Evolutionary conservation across 2,888 invertebrate genomes (phyloP), one percentile per base, ranked within the genome.

Genomic region (Diarsia rubi): DNA sequence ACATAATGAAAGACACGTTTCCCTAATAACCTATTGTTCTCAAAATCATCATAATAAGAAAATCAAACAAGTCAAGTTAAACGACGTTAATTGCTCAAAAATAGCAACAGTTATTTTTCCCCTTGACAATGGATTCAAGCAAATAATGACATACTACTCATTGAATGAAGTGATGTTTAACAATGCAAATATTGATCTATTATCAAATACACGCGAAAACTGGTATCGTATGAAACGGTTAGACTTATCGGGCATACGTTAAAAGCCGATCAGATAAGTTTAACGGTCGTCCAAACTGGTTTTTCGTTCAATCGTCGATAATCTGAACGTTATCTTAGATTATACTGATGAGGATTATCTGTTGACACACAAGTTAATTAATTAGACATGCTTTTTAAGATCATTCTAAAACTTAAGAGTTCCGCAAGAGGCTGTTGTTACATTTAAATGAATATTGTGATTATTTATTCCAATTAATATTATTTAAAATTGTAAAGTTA

Each of bases 271-370:
- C 89, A 88, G 86, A 92, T 91, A 87, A 89, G 89, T 91, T 94
- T 94, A 95, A 95, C 95, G 95, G 95, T 93, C 91, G 81, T 69
- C 69, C 66, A 68, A 90, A 94, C 94, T 89, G 91, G 95, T 95
- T 92, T 83, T 73, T 73, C 67, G 74, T 75, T 85, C 86, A 90
- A 91, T 91, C 91, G 62, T 63, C 60, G 45, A 89, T 75, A 78
- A 83, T 81, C 63, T 69, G 60, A 67, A 68, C 65, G 65, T 69
- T 69, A 79, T 79, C 79, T 81, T 85, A 69, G 87, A 85, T 83
- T 82, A 81, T 37, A 81, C 66, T 66, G 65, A 75, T 69, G 75
- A 76, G 82, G 85, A 89, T 86, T 78, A 80, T 45, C 60, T 81
- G 68, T 73, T 65, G 67, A 78, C 67, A 70, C 24, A 54, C 31